Base-by-base conservation (phyloP, 2,797 vertebrate species). In the Australoheros facetus region DNA sequence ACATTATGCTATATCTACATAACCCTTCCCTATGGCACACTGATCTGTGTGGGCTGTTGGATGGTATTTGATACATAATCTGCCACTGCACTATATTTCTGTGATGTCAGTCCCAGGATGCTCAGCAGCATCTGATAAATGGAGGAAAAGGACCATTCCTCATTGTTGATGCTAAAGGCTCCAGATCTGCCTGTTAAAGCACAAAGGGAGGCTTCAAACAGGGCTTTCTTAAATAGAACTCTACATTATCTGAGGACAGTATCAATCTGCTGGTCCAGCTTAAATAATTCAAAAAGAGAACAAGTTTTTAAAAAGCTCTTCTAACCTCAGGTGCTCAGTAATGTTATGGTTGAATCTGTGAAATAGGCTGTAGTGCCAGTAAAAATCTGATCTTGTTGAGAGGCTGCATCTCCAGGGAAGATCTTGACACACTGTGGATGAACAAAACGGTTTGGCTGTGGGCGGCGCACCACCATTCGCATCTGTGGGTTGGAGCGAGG, bases 401-500 rank as follows among this genome's bases (percentile, higher is more conserved):
- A 80, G 28, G 73, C 73, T 23, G 5, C 60, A 26, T 53, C 71
- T 79, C 72, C 69, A 73, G 74, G 57, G 81, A 55, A 77, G 77
- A 64, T 8, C 56, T 73, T 1, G 62, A 79, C 56, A 73, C 39
- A 26, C 21, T 32, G 51, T 53, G 48, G 66, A 60, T 56, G 23
- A 66, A 56, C 55, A 21, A 4, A 82, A 60, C 57, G 66, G 69
- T 78, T 74, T 51, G 73, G 26, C 55, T 56, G 78, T 86, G 79
- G 75, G 84, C 23, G 37, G 79, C 32, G 2, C 21, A 0, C 81
- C 79, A 55, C 60, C 42, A 66, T 70, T 79, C 66, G 70, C 54
- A 70, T 73, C 76, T 72, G 53, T 28, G 73, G 85, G 87, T 90
- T 77, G 54, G 59, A 75, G 53, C 7, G 21, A 84, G 84, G 82